Conservation (phyloP, 2,888 invertebrate species). For the Limnephilus rhombicus region DNA sequence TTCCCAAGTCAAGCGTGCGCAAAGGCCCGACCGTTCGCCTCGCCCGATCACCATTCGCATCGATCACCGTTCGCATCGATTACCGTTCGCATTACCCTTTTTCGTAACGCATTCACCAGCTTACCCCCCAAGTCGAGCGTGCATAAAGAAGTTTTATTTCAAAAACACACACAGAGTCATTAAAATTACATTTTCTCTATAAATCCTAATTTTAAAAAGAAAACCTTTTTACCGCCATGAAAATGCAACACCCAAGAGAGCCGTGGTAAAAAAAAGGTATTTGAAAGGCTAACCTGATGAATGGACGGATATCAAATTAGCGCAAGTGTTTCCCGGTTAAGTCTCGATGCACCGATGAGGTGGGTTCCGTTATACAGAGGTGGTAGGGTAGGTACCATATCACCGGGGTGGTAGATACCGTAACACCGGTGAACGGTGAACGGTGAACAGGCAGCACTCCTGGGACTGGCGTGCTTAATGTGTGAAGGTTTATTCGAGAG, state of each 20-base stretch:
- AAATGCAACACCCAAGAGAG: not conserved
- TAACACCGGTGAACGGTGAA: not conserved
- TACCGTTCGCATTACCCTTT: too few relatives aligned
- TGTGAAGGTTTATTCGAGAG: not conserved
- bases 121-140: too few relatives aligned
- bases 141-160: too few relatives aligned
- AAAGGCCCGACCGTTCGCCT: too few relatives aligned
- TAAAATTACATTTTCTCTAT: not conserved
- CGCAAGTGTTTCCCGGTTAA: not conserved
- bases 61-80: too few relatives aligned
- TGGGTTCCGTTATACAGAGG: not conserved
- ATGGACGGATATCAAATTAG: conserved; percentile 1
- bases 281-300: not conserved
- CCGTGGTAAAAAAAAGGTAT: not conserved
- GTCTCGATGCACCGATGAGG: not conserved
- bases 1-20: too few relatives aligned
- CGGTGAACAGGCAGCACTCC: not conserved
- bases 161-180: too few relatives aligned
- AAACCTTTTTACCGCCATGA: not conserved
- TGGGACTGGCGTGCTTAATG: not conserved
- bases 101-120: too few relatives aligned
- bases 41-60: too few relatives aligned
- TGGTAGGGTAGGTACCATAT: too few relatives aligned
- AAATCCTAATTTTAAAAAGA: not conserved
- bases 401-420: too few relatives aligned